phyloP scores from a whole-genome alignment of 2,113 vertebrate genomes.

The Struthio camelus region DNA sequence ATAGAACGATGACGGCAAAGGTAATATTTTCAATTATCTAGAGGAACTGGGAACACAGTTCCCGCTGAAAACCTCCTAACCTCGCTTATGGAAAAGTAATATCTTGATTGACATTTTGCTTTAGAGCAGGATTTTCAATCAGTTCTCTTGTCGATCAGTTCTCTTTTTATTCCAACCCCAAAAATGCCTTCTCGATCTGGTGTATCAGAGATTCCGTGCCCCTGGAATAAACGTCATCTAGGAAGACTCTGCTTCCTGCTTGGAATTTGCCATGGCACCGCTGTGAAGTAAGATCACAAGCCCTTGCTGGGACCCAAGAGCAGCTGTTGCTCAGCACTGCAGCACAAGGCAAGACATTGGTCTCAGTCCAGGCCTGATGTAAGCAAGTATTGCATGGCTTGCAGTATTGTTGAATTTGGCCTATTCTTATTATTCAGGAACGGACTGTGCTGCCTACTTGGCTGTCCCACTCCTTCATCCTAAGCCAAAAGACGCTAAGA shows the following conservation, averaged over 20 bases:
- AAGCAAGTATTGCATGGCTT: conserved; percentile 38
- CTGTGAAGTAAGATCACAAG: not conserved
- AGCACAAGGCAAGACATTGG: conserved; percentile 32
- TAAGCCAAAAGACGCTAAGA: conserved; percentile 36
- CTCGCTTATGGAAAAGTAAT: not conserved
- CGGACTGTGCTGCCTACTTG: conserved; percentile 51
- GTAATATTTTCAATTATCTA: not conserved
- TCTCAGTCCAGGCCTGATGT: conserved; percentile 57
- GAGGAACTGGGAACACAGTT: not conserved
- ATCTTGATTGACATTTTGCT: not conserved
- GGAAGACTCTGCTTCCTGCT: not conserved
- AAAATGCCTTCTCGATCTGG: not conserved
- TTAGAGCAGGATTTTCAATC: not conserved
- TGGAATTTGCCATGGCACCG: not conserved
- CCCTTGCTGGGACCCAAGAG: not conserved
- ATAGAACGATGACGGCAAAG: not conserved
- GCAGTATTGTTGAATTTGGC: conserved; percentile 62
- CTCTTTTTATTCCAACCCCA: not conserved
- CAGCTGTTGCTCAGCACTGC: conserved; percentile 15
- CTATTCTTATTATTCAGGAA: conserved; percentile 44
- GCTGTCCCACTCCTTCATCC: not conserved
- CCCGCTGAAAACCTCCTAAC: not conserved
- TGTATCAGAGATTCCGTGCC: not conserved
- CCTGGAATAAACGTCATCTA: not conserved
- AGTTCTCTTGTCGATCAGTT: not conserved